Evolutionary conservation across 2,888 invertebrate genomes (phyloP), one percentile per base, ranked within the genome.

Genomic region (Molanna angustata): DNA sequence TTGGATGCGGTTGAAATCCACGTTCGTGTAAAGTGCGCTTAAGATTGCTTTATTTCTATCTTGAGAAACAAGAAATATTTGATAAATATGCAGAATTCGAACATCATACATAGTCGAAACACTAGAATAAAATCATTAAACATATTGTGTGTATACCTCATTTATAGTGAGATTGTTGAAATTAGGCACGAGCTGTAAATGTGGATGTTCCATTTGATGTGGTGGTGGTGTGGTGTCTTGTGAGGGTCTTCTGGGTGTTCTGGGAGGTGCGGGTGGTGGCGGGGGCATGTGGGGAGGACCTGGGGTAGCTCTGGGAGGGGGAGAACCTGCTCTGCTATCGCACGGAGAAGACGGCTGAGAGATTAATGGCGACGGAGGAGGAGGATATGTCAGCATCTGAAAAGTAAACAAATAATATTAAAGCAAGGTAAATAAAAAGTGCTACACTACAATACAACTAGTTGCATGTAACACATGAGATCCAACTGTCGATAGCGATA

Each of bases 261-360:
- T 63, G 41, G 64, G 68, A 46, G 40, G 58, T 44, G 53, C 54
- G 20, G 57, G 66, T 6, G 62, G 62, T 43, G 76, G 75, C 44
- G 75, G 73, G 52, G 74, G 73, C 55, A 74, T 74, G 55, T 71
- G 72, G 60, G 75, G 76, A 50, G 79, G 80, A 63, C 73, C 69
- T 63, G 79, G 71, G 45, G 70, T 71, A 2, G 57, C 56, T 35
- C 72, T 68, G n/a, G 80, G 69, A 60, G 78, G 79, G 3, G 88
- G 88, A 46, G 87, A 87, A 27, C 80, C 79, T 46, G 86, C 79
- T 63, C 88, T 80, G 63, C 89, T 90, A 66, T 87, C 88, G 56
- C 86, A 84, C 40, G 90, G 90, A 39, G 91, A 90, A 46, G 87
- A 84, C 62, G 82, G 80, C 61, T 83, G 82, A 64, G 84, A 85